These are phyloP conservation scores for Scomber colias DNA, from an alignment of 2,113 vertebrate species.

Conservation along the genomic window DNA sequence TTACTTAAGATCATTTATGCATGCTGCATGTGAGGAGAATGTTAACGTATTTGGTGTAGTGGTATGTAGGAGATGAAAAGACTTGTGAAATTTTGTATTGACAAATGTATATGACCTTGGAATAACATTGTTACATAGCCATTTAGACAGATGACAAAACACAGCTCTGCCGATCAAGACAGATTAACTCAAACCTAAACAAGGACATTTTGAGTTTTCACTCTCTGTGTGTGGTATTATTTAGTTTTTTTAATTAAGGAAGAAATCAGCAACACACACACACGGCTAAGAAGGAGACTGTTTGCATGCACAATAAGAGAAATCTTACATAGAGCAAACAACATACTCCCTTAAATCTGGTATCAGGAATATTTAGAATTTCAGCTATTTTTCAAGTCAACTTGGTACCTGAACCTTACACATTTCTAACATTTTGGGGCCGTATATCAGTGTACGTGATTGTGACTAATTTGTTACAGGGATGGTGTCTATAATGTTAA, in stretches of 20 bases:
- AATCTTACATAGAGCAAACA: not conserved
- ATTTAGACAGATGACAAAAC: constrained; percentile 2
- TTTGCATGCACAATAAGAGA: not conserved
- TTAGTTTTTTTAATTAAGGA: not conserved
- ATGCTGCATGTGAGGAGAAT: constrained; percentile 59
- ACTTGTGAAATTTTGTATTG: constrained; percentile 18
- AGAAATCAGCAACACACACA: not conserved
- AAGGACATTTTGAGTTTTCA: not conserved
- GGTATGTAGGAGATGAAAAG: not conserved
- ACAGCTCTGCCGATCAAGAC: not conserved
- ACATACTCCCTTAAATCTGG: not conserved
- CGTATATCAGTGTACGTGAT: too few relatives aligned
- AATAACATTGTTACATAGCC: constrained; percentile 20
- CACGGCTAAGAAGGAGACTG: not conserved
- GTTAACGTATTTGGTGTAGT: constrained; percentile 21
- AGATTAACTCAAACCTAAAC: not conserved
- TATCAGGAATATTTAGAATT: not conserved
- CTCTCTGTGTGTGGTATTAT: not conserved
- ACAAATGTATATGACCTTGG: constrained; percentile 50
- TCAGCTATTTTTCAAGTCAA: not conserved
- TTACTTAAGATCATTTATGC: constrained; percentile 75
- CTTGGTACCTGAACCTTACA: not conserved
- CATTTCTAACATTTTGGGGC: not conserved
- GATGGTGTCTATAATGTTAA: too few relatives aligned
- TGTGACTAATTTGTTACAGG: too few relatives aligned